phyloP scores from a whole-genome alignment of 2,113 vertebrate species.

The Otus sunia region DNA sequence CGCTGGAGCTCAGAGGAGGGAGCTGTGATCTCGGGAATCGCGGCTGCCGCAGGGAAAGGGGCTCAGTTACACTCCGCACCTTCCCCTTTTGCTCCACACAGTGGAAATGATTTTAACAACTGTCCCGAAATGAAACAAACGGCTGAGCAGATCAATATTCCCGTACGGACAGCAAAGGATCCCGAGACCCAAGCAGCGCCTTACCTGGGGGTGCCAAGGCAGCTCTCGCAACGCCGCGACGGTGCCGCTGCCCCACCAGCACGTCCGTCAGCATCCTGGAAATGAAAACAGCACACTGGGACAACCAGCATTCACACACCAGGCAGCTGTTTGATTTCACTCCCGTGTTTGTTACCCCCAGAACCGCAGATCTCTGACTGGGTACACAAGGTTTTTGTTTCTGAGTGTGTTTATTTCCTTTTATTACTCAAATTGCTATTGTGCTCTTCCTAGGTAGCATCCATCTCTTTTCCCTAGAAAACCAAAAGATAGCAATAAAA shows the following conservation, averaged over 20 bases:
- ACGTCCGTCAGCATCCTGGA: not conserved
- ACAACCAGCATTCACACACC: accelerated
- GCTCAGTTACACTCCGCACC: accelerated
- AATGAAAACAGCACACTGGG: not conserved
- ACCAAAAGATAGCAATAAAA: not conserved
- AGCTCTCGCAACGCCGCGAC: not conserved
- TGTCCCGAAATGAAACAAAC: accelerated
- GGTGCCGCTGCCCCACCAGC: not conserved
- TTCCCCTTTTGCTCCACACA: accelerated
- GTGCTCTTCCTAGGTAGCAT: not conserved
- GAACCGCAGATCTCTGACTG: not conserved
- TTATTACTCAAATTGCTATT: not conserved
- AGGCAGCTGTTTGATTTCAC: accelerated
- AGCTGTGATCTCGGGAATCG: not conserved
- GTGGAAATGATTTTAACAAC: not conserved
- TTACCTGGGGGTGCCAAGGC: not conserved
- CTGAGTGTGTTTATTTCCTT: not conserved
- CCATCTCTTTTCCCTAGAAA: not conserved
- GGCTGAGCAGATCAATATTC: accelerated
- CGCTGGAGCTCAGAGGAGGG: not conserved
- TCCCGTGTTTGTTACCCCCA: accelerated
- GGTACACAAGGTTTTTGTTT: not conserved
- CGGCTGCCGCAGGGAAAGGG: not conserved
- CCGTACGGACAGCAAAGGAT: accelerated
- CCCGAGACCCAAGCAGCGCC: not conserved